phyloP scores from a whole-genome alignment of 1,140 invertebrate genomes.

The Rhagoletis pomonella region DNA sequence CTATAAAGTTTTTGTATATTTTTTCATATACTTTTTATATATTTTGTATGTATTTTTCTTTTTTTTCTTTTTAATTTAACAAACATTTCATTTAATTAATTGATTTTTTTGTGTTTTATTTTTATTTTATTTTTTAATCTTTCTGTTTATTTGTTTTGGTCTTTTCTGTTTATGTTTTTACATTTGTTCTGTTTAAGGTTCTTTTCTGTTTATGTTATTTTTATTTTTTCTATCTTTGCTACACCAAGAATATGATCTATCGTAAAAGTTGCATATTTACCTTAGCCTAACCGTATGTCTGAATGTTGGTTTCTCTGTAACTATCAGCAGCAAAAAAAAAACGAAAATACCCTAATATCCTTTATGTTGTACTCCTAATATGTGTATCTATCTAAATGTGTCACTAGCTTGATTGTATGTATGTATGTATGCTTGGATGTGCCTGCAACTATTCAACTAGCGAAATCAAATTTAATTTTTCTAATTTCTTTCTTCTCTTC shows the following conservation, averaged over 20 bases:
- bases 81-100: neutral
- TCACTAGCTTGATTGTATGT: constrained; percentile 27
- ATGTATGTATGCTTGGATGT: constrained; percentile 8
- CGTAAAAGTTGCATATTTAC: neutral
- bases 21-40: neutral
- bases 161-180: neutral
- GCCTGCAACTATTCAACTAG: neutral
- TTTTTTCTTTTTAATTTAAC: constrained; percentile 9
- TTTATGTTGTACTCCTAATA: neutral
- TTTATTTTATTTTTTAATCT: neutral
- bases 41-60: neutral
- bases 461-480: constrained; percentile 39
- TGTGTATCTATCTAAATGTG: neutral
- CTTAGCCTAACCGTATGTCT: neutral
- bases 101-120: neutral
- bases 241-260: neutral
- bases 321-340: neutral
- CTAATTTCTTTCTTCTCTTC: constrained; percentile 25
- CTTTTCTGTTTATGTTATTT: neutral
- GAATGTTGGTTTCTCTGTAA: neutral
- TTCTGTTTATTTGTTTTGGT: neutral
- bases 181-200: too few species aligned
- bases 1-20: neutral
- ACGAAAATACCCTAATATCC: neutral
- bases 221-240: neutral